Percentiles rank a stretch among this genome's conserved stretches.
Conservation (phyloP, 2,797 vertebrate species). For the Taenioides sp. region DNA sequence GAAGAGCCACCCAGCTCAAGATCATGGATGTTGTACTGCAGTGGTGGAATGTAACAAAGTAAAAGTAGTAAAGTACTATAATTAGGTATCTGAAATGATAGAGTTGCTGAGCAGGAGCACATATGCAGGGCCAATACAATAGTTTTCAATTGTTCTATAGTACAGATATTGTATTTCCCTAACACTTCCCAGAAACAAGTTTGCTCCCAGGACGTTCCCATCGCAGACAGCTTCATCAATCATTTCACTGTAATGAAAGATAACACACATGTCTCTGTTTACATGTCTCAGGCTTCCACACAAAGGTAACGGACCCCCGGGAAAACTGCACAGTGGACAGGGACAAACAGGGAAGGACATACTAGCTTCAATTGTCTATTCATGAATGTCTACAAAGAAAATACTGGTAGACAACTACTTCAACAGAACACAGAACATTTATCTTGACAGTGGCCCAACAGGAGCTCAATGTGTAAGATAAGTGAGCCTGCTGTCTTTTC, state of each 20-base stretch:
- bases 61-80: no score
- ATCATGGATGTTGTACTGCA: no score
- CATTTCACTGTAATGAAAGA: conserved; percentile 28
- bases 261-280: conserved; percentile 45
- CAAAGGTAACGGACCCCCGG: conserved; percentile 25
- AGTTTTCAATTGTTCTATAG: background rate
- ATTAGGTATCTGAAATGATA: background rate
- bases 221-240: conserved; percentile 29
- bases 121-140: background rate
- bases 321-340: conserved; percentile 14
- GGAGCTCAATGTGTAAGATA: conserved; percentile 34
- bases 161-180: background rate
- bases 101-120: background rate
- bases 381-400: conserved; percentile 14
- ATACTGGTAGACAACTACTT: conserved; percentile 26
- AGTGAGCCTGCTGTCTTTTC: conserved; percentile 52
- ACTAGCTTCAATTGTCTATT: conserved; percentile 1
- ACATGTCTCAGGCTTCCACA: conserved; percentile 25
- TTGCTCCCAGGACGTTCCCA: conserved; percentile 13
- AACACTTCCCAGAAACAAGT: background rate
- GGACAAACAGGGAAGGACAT: conserved; percentile 35
- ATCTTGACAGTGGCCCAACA: conserved; percentile 47
- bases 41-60: no score
- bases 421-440: conserved; percentile 49
- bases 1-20: background rate